phyloP scores from a whole-genome alignment of 2,113 vertebrate species.

The Nannospalax galili region DNA sequence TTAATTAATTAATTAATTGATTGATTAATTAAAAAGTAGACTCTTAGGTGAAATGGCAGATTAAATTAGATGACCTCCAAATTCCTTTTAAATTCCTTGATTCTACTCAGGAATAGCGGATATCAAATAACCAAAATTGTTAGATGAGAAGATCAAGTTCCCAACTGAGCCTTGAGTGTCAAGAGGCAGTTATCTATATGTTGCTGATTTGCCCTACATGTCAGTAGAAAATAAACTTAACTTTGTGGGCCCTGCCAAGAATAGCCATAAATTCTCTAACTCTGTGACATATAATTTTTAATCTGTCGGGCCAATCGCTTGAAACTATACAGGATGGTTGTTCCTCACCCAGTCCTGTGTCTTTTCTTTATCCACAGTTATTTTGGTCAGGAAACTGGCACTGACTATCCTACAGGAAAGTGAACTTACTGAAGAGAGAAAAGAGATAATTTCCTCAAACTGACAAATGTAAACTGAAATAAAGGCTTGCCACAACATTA shows the following conservation, averaged over 20 bases:
- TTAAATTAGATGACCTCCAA: background rate
- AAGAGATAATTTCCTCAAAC: conserved; percentile 22
- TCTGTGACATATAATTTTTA: background rate
- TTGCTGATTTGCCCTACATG: background rate
- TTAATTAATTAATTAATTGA: too few relatives aligned
- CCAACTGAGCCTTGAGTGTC: background rate
- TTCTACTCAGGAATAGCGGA: background rate
- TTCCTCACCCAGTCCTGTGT: background rate
- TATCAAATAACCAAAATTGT: conserved; percentile 1
- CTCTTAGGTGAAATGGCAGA: background rate
- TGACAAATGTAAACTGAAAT: conserved; percentile 67
- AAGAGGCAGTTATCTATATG: conserved; percentile 24
- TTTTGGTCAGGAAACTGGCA: background rate
- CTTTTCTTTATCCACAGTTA: background rate
- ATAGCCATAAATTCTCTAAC: background rate
- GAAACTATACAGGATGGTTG: background rate
- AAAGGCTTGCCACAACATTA: conserved; percentile 61
- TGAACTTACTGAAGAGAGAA: conserved; percentile 45
- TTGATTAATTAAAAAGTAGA: background rate
- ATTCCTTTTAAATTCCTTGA: background rate
- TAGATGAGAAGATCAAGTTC: background rate
- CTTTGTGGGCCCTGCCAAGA: background rate
- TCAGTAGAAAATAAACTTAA: background rate
- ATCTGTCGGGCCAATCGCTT: background rate
- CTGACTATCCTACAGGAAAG: conserved; percentile 17